Conservation (phyloP, 2,113 vertebrate species). For the Periophthalmus modestus region DNA sequence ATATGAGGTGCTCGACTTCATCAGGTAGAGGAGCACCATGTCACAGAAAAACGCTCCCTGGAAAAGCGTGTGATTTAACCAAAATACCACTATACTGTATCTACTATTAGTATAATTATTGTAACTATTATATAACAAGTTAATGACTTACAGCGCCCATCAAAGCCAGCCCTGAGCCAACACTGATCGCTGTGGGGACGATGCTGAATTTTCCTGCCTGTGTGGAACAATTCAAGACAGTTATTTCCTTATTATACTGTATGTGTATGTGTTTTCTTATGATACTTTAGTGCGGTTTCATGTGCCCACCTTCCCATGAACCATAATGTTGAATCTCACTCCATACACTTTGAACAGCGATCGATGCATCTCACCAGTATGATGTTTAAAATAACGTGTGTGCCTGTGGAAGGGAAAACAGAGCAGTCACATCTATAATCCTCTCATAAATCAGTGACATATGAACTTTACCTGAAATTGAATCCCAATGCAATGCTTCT, state of each 20-base stretch:
- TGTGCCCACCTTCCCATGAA: constrained; percentile 84
- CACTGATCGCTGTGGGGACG: constrained; percentile 85
- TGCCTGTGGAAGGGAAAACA: constrained; percentile 72
- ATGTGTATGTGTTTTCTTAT: background rate
- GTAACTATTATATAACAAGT: background rate
- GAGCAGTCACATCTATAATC: background rate
- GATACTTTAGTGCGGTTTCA: background rate
- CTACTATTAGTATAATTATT: background rate
- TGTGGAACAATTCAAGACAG: constrained; percentile 19
- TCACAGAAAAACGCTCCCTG: constrained; percentile 91
- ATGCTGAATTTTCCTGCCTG: constrained; percentile 91
- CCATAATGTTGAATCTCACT: constrained; percentile 87
- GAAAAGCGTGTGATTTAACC: background rate
- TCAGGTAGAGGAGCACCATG: constrained; percentile 85
- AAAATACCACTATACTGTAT: background rate
- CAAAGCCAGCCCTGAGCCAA: constrained; percentile 85
- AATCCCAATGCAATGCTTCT: constrained; percentile 81
- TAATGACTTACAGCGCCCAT: constrained; percentile 87
- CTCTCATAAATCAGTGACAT: background rate
- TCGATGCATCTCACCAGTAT: constrained; percentile 74
- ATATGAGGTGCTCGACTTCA: constrained; percentile 86
- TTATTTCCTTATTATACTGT: background rate
- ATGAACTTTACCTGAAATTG: constrained; percentile 86
- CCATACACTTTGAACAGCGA: constrained; percentile 87
- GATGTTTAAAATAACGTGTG: constrained; percentile 83